These are phyloP conservation scores for Hippasteria phrygiana DNA, from an alignment of 53 echinoderm and acorn worm species.

Conservation along the genomic window DNA sequence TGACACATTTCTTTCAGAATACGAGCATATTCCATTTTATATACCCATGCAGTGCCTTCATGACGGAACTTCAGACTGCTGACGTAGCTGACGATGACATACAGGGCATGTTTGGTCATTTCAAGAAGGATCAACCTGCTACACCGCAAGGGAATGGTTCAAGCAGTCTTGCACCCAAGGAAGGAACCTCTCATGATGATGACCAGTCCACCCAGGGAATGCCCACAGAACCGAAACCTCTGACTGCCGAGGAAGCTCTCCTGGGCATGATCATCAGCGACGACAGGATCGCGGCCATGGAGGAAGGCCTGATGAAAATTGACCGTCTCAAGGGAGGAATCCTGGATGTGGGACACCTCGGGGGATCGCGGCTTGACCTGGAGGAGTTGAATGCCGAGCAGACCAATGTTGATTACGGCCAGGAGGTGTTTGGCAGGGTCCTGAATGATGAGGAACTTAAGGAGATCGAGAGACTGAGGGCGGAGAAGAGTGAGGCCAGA, in stretches of 20 bases:
- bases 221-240: not conserved
- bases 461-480: conserved; percentile 58
- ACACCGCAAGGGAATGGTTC: not conserved
- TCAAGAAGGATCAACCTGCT: not conserved
- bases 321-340: conserved; percentile 58
- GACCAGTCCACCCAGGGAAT: not conserved
- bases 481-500: conserved; percentile 59
- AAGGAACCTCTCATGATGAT: not conserved
- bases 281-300: conserved; percentile 71
- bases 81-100: not conserved
- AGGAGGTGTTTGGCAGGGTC: conserved; percentile 38
- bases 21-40: no score
- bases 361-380: conserved; percentile 13
- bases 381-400: not conserved
- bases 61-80: conserved; percentile 35
- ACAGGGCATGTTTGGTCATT: conserved; percentile 17
- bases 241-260: conserved; percentile 38
- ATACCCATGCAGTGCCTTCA: conserved; percentile 38
- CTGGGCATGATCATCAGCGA: conserved; percentile 59
- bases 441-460: conserved; percentile 56
- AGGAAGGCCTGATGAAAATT: conserved; percentile 59
- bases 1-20: no score
- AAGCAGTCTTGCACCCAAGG: not conserved
- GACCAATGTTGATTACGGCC: not conserved
- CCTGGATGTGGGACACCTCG: conserved; percentile 73